phyloP scores from a whole-genome alignment of 2,113 vertebrate genomes.

The Pterocles orientalis region DNA sequence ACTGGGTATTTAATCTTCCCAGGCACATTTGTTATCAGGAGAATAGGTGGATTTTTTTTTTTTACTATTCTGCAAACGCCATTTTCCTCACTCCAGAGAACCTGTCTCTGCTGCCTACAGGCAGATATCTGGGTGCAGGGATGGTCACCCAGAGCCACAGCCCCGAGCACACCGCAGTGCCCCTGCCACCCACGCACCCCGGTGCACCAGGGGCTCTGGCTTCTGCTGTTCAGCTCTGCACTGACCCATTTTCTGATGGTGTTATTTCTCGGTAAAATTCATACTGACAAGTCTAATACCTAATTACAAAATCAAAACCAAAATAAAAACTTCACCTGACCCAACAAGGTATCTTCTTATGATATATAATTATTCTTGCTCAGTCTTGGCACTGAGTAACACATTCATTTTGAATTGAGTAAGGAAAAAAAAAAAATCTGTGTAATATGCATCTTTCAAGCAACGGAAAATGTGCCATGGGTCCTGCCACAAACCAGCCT shows the following conservation, averaged over 20 bases:
- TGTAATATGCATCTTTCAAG: background rate
- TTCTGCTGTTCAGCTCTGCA: fast-evolving
- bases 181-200: fast-evolving
- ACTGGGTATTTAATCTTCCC: background rate
- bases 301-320: background rate
- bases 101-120: background rate
- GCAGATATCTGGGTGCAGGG: background rate
- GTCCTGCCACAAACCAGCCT: background rate
- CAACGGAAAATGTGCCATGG: background rate
- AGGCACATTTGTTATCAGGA: background rate
- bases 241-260: background rate
- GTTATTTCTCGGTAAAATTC: background rate
- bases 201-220: fast-evolving
- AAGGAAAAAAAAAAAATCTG: background rate
- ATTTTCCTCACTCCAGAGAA: background rate
- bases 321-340: background rate
- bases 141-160: background rate
- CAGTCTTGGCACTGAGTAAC: background rate
- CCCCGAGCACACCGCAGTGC: fast-evolving
- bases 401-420: background rate
- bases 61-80: background rate
- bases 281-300: background rate
- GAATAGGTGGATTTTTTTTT: background rate
- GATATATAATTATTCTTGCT: background rate
- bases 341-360: background rate